Base-by-base conservation (phyloP, 2,797 vertebrate species). In the Phylloscopus collybita region DNA sequence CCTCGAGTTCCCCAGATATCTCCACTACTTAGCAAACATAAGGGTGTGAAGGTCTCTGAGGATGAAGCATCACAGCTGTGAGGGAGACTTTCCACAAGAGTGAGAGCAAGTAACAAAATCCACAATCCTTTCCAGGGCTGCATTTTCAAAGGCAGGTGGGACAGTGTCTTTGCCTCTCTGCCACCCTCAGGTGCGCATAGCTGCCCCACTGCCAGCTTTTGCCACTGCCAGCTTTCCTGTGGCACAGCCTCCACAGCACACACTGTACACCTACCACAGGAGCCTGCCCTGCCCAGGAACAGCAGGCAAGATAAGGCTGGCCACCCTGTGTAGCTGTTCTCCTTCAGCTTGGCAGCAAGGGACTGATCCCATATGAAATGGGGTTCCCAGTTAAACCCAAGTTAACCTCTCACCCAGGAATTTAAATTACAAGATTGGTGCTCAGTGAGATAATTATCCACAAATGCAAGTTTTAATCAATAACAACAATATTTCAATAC, bases 131-230 rank as follows among this genome's bases (percentile, higher is more conserved):
- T 29, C 20, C 13, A 32, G 36, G 18, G 11, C 14, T 84, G 36
- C 9, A 34, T 84, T 90, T 96, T 83, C 53, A 72, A 88, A 83
- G 16, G 34, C 27, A 47, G 5, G 3, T 62, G 45, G 86, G 45
- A 32, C 30, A 15, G 3, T 30, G 32, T 22, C 60, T 40, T 40
- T 40, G 17, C 25, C 29, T 53, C 56, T 29, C 56, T 86, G 59
- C 15, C 61, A 54, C 26, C 11, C 34, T 66, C 57, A 30, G 19
- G 36, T 32, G 22, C 16, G 20, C 0, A 0, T 21, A 56, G 12
- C 38, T 79, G 76, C 29, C 62, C 40, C 53, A 49, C 10, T 57
- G 59, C 26, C 80, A 72, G 30, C 3, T 83, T 83, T 47, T 84
- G 42, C 17, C 34, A 4, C 40, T 40, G 40, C 40, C 40, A 40